Evolutionary conservation across 2,888 invertebrate genomes (phyloP).

Genomic region (Tubulanus polymorphus): DNA sequence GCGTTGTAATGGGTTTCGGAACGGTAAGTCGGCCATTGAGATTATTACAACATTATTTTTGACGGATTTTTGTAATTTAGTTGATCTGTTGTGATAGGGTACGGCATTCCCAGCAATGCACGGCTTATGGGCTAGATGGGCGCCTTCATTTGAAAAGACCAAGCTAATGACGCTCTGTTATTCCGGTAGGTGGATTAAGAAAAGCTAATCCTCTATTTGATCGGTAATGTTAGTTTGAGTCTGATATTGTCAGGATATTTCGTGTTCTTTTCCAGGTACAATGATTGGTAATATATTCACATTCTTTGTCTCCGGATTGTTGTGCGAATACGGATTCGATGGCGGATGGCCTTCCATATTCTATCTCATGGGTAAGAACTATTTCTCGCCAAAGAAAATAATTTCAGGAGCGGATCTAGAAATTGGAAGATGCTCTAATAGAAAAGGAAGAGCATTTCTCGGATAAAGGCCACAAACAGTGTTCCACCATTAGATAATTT

Average conservation of each 20-base stretch:
- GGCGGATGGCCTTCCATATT: slow-evolving; percentile 20
- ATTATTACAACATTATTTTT: too few relatives aligned
- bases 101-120: slow-evolving; percentile 48
- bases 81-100: too few relatives aligned
- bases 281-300: slow-evolving; percentile 14
- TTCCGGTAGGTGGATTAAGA: too few relatives aligned
- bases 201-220: background rate
- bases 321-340: slow-evolving; percentile 20
- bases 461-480: too few relatives aligned
- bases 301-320: slow-evolving; percentile 14
- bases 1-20: slow-evolving; percentile 77
- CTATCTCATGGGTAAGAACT: slow-evolving; percentile 17
- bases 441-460: too few relatives aligned
- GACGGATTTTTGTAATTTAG: too few relatives aligned
- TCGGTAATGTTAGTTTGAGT: background rate
- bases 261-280: slow-evolving; percentile 10
- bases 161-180: slow-evolving; percentile 29
- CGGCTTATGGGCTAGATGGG: slow-evolving; percentile 49
- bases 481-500: too few relatives aligned
- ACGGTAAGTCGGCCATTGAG: too few relatives aligned
- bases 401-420: too few relatives aligned
- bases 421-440: too few relatives aligned
- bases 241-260: background rate
- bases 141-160: slow-evolving; percentile 41
- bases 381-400: too few relatives aligned